Evolutionary conservation across 2,113 vertebrate genomes (phyloP).

Genomic region (Gymnarchus niloticus): DNA sequence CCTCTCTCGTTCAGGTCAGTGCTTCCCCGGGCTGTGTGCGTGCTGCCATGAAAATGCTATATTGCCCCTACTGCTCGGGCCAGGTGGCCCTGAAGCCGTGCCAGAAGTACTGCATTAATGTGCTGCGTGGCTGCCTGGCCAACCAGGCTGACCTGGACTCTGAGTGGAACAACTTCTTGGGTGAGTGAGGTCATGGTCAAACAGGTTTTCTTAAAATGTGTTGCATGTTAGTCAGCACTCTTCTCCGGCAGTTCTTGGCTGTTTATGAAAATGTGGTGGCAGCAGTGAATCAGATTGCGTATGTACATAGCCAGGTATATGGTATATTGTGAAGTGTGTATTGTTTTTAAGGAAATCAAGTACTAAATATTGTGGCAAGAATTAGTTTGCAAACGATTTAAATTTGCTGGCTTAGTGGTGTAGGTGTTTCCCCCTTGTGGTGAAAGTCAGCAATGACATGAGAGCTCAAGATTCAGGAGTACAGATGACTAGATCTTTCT

Average conservation of each 20-base stretch:
- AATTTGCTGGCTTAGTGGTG: background rate
- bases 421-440: slow-evolving; percentile 51
- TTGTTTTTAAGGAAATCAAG: background rate
- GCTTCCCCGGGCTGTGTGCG: slow-evolving; percentile 77
- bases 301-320: background rate
- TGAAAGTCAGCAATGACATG: slow-evolving; percentile 13
- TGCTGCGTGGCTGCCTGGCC: slow-evolving; percentile 91
- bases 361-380: background rate
- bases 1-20: slow-evolving; percentile 69
- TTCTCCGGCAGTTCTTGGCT: background rate
- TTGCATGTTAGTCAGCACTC: background rate
- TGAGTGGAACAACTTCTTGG: slow-evolving; percentile 95
- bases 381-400: background rate
- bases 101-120: slow-evolving; percentile 95
- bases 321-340: background rate
- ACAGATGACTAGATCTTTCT: background rate
- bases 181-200: slow-evolving; percentile 57
- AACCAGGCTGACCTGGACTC: slow-evolving; percentile 90
- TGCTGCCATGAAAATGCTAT: slow-evolving; percentile 90
- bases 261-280: background rate
- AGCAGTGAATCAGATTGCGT: background rate
- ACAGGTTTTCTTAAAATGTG: background rate
- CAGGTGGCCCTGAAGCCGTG: slow-evolving; percentile 89
- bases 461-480: background rate
- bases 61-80: slow-evolving; percentile 87